Percentiles rank a stretch among this genome's conserved stretches.
phyloP scores from a whole-genome alignment of 2,797 vertebrate species.

The Girardinus metallicus region DNA sequence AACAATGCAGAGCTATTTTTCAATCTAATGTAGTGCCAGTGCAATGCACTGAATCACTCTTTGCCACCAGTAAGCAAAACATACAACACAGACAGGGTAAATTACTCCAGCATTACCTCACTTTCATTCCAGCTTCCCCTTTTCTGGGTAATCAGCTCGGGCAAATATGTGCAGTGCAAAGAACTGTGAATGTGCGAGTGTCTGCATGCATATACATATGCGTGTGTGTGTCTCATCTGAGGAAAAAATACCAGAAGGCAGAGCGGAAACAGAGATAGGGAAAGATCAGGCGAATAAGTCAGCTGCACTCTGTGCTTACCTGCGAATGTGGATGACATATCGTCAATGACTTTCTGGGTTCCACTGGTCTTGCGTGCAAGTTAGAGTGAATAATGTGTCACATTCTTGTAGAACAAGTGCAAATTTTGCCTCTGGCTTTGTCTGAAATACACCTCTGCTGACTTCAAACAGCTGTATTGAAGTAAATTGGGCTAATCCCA shows the following conservation, averaged over 20 bases:
- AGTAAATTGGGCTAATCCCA: slow-evolving; percentile 76
- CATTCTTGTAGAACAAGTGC: slow-evolving; percentile 61
- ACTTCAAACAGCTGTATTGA: slow-evolving; percentile 69
- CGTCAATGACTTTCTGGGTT: slow-evolving; percentile 47
- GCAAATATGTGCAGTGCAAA: slow-evolving; percentile 65
- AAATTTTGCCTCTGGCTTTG: slow-evolving; percentile 58
- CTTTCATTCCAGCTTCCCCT: slow-evolving; percentile 56
- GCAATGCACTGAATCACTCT: slow-evolving; percentile 41
- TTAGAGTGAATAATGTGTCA: slow-evolving; percentile 56
- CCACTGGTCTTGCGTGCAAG: slow-evolving; percentile 44
- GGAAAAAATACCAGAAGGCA: slow-evolving; percentile 58
- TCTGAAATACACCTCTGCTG: slow-evolving; percentile 68
- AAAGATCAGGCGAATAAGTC: slow-evolving; percentile 52
- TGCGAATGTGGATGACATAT: slow-evolving; percentile 63
- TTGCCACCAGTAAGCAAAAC: slow-evolving; percentile 42
- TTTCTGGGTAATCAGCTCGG: slow-evolving; percentile 65
- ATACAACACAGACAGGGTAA: slow-evolving; percentile 35
- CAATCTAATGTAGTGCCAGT: slow-evolving; percentile 33
- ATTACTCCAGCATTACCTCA: slow-evolving; percentile 61
- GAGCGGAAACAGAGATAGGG: slow-evolving; percentile 61
- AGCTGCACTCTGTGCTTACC: slow-evolving; percentile 34
- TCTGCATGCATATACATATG: slow-evolving; percentile 8
- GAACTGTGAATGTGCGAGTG: slow-evolving; percentile 36
- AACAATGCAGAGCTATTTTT: slow-evolving; percentile 36
- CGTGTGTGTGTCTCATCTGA: slow-evolving; percentile 18